These are phyloP conservation scores for Scylla paramamosain DNA, from an alignment of 1,140 invertebrate species.

Conservation along the genomic window DNA sequence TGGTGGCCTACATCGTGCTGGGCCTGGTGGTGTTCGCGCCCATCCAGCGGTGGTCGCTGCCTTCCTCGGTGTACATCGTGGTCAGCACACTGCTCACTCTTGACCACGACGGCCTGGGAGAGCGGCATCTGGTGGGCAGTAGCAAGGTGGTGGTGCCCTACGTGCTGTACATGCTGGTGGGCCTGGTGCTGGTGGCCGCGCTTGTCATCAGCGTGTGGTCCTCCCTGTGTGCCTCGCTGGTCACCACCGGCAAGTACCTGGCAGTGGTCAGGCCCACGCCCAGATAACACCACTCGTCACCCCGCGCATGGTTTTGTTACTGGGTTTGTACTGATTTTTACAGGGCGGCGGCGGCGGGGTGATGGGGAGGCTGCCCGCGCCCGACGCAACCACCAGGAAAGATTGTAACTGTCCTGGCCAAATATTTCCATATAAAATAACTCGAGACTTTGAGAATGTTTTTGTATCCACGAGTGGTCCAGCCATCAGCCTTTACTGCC, in stretches of 20 bases:
- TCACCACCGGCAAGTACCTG: conserved; percentile 72
- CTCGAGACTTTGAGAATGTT: not conserved
- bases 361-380: not conserved
- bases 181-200: conserved; percentile 51
- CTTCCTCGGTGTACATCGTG: conserved; percentile 66
- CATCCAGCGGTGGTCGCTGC: conserved; percentile 70
- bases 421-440: conserved; percentile 7
- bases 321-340: not conserved
- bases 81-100: conserved; percentile 61
- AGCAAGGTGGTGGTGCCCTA: conserved; percentile 67
- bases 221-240: conserved; percentile 58
- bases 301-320: not conserved
- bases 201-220: conserved; percentile 69
- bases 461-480: not conserved
- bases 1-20: conserved; percentile 50
- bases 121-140: conserved; percentile 55
- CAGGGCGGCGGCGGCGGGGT: conserved; percentile 16
- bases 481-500: not conserved
- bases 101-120: conserved; percentile 65
- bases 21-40: conserved; percentile 66
- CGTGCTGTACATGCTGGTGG: conserved; percentile 67
- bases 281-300: conserved; percentile 59
- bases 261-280: conserved; percentile 62
- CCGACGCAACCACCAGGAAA: not conserved
- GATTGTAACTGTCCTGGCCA: not conserved